Evolutionary conservation across 1,140 invertebrate genomes (phyloP).

Genomic region (Heliconius hermathena): DNA sequence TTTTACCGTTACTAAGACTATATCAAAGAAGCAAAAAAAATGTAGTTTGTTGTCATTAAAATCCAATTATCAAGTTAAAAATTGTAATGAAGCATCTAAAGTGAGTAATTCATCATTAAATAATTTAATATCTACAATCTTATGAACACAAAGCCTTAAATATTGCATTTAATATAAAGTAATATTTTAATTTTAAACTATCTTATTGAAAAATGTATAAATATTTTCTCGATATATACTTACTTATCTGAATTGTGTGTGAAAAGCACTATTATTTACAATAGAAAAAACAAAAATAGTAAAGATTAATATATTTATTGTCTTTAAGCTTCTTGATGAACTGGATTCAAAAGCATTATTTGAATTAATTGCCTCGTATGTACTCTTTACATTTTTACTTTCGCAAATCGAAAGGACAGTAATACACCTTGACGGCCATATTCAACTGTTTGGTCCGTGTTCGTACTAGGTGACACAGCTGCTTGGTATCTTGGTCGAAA

Average conservation of each 20-base stretch:
- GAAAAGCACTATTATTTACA: no score
- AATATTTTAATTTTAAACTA: no score
- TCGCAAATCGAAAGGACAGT: background rate
- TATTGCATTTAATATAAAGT: no score
- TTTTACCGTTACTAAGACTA: slow-evolving; percentile 1
- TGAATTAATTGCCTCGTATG: background rate
- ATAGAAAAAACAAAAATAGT: no score
- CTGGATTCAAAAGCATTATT: background rate
- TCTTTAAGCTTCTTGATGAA: background rate
- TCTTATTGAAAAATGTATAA: no score
- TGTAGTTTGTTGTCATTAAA: background rate
- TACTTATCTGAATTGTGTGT: no score
- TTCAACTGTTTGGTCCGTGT: background rate
- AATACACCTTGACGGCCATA: background rate
- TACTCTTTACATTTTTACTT: background rate
- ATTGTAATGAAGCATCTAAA: background rate
- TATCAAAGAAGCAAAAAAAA: background rate
- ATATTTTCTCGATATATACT: no score
- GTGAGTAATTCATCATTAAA: background rate
- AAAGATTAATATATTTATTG: background rate
- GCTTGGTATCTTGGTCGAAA: background rate
- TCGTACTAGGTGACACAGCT: background rate
- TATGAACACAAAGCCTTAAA: background rate
- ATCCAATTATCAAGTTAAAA: background rate
- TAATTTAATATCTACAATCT: background rate